Base-by-base conservation (phyloP, 2,888 invertebrate genomes). In the Leptopilina drosophilae region DNA sequence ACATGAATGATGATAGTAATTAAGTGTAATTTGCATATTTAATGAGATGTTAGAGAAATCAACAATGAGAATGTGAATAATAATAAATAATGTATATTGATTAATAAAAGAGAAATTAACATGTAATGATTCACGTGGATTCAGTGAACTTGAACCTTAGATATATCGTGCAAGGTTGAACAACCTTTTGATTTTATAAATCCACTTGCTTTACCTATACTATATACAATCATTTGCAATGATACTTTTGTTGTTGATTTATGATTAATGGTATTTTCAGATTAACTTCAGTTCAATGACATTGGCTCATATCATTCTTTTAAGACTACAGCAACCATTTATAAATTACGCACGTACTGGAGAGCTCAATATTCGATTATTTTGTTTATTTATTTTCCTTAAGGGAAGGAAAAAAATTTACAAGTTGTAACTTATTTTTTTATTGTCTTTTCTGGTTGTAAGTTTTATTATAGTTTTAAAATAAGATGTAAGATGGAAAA, bases 201-300 rank as follows among this genome's bases (percentile, higher is more conserved):
- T 69, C 26, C 20, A 8, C 67, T 49, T 69, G 49, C 14, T 62
- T 62, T 69, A 69, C 49, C 26, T 69, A 62, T 62, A 62, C 20
- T 20, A 46, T 46, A 46, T 46, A 49, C 12, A 15, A 20, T 62
- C 62, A 20, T 62, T 20, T 8, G 6, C 62, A 62, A 15, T 8
- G 62, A 62, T 62, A 62, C 15, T 62, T 62, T 62, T 69, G 26
- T 49, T 69, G 69, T 69, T 69, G 11, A 69, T 69, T 69, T 69
- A 20, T 53, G 53, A 69, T 69, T 62, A 20, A 62, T 62, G 8
- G 15, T 20, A 62, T 9, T 62, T 20, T 15, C 62, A 20, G 62
- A 62, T 62, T 62, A 62, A 62, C 20, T 62, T 62, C 6, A 62
- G 62, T 62, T 62, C 62, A 62, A 62, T 62, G 20, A 62, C 62